A percentile compares a stretch with the other conserved stretches of the same genome.
Evolutionary conservation across 2,797 vertebrate species (phyloP).

Genomic region (Pogonophryne albipinna): DNA sequence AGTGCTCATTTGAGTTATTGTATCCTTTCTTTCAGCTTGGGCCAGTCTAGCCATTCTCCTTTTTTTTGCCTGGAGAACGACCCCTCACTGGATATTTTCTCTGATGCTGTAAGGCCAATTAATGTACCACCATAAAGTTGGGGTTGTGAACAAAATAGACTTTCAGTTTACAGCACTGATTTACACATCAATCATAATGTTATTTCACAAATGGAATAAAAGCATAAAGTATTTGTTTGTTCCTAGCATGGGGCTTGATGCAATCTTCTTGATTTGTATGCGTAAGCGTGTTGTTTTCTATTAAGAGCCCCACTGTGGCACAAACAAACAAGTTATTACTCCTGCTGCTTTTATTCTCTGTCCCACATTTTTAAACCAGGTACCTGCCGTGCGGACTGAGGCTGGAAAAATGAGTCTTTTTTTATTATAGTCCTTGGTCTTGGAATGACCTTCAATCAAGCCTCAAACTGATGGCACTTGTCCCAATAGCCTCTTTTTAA

Average conservation of each 20-base stretch:
- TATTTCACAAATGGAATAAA: conserved; percentile 43
- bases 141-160: conserved; percentile 1
- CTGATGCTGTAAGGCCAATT: background rate
- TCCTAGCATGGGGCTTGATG: conserved; percentile 39
- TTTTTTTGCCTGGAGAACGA: too few species aligned
- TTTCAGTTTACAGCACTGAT: conserved; percentile 24
- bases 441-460: too few species aligned
- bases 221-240: conserved; percentile 32
- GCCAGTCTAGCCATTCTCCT: too few species aligned
- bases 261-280: conserved; percentile 34
- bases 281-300: conserved; percentile 38
- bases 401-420: too few species aligned
- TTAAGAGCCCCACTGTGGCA: conserved; percentile 57
- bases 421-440: too few species aligned
- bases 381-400: too few species aligned
- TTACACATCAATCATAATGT: conserved; percentile 39
- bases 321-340: conserved; percentile 65
- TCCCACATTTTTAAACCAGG: conserved; percentile 37
- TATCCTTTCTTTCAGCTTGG: too few species aligned
- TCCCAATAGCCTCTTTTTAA: too few species aligned
- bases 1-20: too few species aligned
- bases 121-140: conserved; percentile 14
- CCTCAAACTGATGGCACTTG: too few species aligned
- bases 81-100: too few species aligned
- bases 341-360: conserved; percentile 54